phyloP scores from a whole-genome alignment of 2,888 invertebrate species.

The Brachyptera putata region DNA sequence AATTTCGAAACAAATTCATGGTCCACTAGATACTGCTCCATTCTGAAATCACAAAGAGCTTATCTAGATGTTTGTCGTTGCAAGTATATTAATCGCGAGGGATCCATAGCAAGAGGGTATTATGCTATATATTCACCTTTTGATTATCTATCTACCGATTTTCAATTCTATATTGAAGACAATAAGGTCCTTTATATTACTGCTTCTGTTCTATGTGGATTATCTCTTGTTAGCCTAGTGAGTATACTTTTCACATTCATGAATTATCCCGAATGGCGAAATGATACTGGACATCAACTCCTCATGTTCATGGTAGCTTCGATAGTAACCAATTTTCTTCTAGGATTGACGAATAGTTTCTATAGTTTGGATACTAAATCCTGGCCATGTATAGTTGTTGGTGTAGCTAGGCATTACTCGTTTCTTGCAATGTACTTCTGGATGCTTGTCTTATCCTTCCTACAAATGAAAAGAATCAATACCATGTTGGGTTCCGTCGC shows the following conservation, averaged over 20 bases:
- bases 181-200: too few relatives aligned
- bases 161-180: too few relatives aligned
- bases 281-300: not conserved
- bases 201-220: too few relatives aligned
- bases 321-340: not conserved
- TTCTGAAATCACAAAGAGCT: too few relatives aligned
- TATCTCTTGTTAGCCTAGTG: not conserved
- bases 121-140: too few relatives aligned
- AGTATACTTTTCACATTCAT: not conserved
- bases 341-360: not conserved
- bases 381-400: not conserved
- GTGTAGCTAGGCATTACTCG: not conserved
- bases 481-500: not conserved
- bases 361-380: not conserved
- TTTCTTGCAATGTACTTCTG: not conserved
- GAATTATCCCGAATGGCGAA: not conserved
- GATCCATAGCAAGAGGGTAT: too few relatives aligned
- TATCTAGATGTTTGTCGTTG: too few relatives aligned
- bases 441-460: not conserved
- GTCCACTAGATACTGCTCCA: too few relatives aligned
- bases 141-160: too few relatives aligned
- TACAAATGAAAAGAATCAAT: not conserved
- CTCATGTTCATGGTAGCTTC: not conserved
- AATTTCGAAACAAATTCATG: too few relatives aligned
- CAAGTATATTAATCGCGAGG: too few relatives aligned